Conservation (phyloP, 1,140 invertebrate species). For the Notospermus geniculatus region DNA sequence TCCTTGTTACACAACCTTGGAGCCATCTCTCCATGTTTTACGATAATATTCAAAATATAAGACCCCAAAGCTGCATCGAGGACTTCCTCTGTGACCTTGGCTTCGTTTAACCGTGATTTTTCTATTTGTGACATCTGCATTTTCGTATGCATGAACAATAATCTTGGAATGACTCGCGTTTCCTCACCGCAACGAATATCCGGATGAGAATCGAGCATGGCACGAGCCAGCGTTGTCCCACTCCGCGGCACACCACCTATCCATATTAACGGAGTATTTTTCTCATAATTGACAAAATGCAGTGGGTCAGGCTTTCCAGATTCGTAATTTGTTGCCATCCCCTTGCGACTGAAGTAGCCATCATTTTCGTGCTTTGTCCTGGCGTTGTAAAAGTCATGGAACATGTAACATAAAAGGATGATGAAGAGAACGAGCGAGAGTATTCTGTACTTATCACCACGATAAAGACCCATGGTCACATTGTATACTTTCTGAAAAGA, state of each 20-base stretch:
- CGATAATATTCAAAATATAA: conserved; percentile 90
- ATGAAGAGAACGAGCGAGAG: no score
- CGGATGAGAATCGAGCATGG: conserved; percentile 98
- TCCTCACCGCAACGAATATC: conserved; percentile 97
- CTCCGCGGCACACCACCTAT: conserved; percentile 94
- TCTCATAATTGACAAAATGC: conserved; percentile 54
- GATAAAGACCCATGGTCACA: no score
- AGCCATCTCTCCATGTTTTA: conserved; percentile 89
- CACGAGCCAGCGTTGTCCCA: conserved; percentile 94
- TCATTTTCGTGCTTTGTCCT: no score
- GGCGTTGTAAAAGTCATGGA: no score
- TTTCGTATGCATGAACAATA: conserved; percentile 23
- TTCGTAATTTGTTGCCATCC: no score
- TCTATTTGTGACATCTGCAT: conserved; percentile 27
- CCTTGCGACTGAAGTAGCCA: no score
- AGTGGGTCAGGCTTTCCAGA: no score
- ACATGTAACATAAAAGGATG: no score
- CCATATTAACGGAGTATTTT: conserved; percentile 89
- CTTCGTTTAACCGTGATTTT: conserved; percentile 76
- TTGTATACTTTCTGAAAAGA: no score
- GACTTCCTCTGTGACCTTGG: conserved; percentile 86
- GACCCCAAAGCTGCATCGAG: conserved; percentile 90
- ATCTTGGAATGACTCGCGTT: conserved; percentile 83
- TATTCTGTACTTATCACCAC: no score
- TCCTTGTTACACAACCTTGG: conserved; percentile 94